Base-by-base conservation (phyloP, 2,797 vertebrate genomes). In the Rhinichthys osculus region DNA sequence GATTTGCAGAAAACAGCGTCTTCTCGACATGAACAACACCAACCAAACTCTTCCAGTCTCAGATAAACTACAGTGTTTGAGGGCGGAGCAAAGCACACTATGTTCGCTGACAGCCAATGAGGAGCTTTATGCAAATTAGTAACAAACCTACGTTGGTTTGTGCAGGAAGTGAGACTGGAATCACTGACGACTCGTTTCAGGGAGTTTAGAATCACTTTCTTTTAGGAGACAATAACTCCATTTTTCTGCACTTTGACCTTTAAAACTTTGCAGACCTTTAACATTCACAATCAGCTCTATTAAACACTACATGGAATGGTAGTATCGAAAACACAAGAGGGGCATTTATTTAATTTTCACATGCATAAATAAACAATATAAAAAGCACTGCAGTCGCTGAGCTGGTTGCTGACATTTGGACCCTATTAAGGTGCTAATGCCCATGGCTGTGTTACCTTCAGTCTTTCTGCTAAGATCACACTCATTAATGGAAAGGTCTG, bases 321-420 rank as follows among this genome's bases (percentile, higher is more conserved):
- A 17, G 7, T 8, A 33, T 66, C 30, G 17, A 66, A 66, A 33
- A 66, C 14, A 17, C 64, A 33, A 66, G 27, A 30, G 14, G 62
- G 62, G 14, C 14, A 66, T 30, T 66, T 33, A 91, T 93, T 91
- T 89, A 87, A 92, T 91, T 94, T 92, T 88, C 89, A 27, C 57
- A 77, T 38, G 81, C 72, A 13, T 10, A 90, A 89, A 80, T 57
- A 16, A 85, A 79, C 64, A 83, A 87, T 87, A 81, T 84, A 90
- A 90, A 30, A 47, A 89, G 70, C 83, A 72, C 76, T 87, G 81
- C n/a, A 42, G 86, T 86, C 83, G 81, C 74, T 7, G 86, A 82
- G 66, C 82, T 38, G 5, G 74, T 87, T 91, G 90, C 91, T 87
- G 92, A 93, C 92, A 93, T 93, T 93, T 93, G 80, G 88, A 92